Evolutionary conservation across 2,888 invertebrate genomes (phyloP).

Genomic region (Cerastis leucographa): DNA sequence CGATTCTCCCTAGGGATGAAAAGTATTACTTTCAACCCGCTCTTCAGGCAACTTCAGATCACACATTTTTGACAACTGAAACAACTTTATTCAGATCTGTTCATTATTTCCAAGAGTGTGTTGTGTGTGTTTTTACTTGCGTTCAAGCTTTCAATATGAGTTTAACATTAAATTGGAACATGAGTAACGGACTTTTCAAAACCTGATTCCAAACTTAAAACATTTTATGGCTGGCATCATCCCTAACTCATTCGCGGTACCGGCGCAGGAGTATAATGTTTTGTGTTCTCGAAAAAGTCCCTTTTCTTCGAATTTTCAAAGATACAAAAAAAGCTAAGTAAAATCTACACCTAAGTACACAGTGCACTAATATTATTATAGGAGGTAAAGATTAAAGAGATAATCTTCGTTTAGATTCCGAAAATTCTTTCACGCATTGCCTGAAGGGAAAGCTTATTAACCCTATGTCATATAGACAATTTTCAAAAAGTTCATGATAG

Average conservation of each 20-base stretch:
- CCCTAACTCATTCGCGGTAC: constrained; percentile 4
- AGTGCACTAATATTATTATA: too few species aligned
- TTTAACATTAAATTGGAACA: constrained; percentile 14
- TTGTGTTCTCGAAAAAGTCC: not conserved
- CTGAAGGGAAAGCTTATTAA: not conserved
- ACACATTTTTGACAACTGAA: constrained; percentile 29
- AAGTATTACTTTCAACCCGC: too few species aligned
- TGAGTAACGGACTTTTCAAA: constrained; percentile 12
- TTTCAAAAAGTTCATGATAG: not conserved
- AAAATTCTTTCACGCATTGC: too few species aligned
- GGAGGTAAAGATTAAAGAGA: not conserved
- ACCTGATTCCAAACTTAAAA: constrained; percentile 3
- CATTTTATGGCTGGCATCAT: constrained; percentile 10
- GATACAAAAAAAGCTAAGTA: not conserved
- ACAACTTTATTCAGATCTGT: not conserved
- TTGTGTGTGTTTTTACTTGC: not conserved
- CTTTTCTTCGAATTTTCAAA: not conserved
- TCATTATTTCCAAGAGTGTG: not conserved
- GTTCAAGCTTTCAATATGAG: constrained; percentile 6
- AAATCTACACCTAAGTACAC: too few species aligned
- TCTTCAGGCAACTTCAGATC: too few species aligned
- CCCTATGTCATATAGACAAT: too few species aligned
- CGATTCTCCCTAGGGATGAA: too few species aligned
- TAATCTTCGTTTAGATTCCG: not conserved
- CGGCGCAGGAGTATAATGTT: not conserved